phyloP scores from a whole-genome alignment of 1,140 invertebrate species.

The Bombus terrestris region DNA sequence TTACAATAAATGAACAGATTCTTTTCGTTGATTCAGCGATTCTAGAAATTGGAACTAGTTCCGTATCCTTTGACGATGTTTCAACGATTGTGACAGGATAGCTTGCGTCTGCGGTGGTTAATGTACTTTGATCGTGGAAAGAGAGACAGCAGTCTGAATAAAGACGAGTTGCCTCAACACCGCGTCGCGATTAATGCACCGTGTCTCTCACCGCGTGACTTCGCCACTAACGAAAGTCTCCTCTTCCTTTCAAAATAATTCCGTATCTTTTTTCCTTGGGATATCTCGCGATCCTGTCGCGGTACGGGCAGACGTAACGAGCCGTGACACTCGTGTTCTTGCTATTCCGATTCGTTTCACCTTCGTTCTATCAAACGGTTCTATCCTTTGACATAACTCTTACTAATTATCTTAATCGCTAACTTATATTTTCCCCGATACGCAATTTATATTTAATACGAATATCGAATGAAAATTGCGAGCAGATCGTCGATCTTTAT shows the following conservation, averaged over 20 bases:
- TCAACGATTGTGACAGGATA: background rate
- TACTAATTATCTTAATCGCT: background rate
- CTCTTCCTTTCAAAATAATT: constrained; percentile 81
- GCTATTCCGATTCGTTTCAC: constrained; percentile 20
- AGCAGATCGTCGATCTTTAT: too few relatives aligned
- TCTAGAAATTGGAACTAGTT: background rate
- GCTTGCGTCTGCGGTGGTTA: background rate
- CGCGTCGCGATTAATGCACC: constrained; percentile 26
- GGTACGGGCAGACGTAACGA: constrained; percentile 72
- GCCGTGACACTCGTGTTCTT: constrained; percentile 73
- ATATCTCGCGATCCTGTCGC: constrained; percentile 64
- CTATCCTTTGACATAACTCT: background rate
- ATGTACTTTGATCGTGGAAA: background rate
- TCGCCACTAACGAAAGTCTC: constrained; percentile 80
- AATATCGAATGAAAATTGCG: background rate
- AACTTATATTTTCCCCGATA: background rate
- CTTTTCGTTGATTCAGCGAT: background rate
- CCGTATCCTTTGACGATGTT: background rate
- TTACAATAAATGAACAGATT: background rate
- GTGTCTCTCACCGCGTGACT: constrained; percentile 37
- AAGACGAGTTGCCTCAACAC: background rate
- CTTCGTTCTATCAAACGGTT: constrained; percentile 18
- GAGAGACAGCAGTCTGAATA: background rate
- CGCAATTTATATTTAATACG: background rate
- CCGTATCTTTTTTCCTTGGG: constrained; percentile 70